Conservation (phyloP, 2,888 invertebrate species). For the Zhengitettix transpicula region DNA sequence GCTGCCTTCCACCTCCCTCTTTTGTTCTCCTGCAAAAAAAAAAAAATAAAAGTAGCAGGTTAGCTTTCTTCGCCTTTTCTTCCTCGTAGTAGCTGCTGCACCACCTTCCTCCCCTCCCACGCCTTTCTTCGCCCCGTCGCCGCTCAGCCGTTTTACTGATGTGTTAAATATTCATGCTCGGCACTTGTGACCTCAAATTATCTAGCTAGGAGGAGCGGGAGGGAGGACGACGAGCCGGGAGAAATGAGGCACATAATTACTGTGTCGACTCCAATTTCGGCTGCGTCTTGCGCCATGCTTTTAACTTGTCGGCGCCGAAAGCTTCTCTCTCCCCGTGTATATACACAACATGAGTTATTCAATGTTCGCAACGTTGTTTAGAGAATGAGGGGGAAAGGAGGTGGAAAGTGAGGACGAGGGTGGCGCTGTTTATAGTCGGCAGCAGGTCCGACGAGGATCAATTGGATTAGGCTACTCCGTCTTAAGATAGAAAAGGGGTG, state of each 20-base stretch:
- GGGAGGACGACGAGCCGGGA: slow-evolving; percentile 7
- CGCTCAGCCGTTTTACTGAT: slow-evolving; percentile 10
- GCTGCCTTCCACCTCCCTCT: too few relatives aligned
- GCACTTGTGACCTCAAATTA: slow-evolving; percentile 14
- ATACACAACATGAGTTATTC: slow-evolving; percentile 10
- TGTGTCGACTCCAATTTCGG: slow-evolving; percentile 12
- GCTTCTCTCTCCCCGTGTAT: background rate
- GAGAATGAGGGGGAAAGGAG: background rate
- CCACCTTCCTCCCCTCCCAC: too few relatives aligned
- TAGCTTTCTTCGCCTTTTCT: too few relatives aligned
- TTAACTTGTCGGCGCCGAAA: slow-evolving; percentile 2
- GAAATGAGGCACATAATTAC: slow-evolving; percentile 14
- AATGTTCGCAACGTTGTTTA: slow-evolving; percentile 5
- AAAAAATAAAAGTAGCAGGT: too few relatives aligned
- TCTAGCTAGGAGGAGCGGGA: slow-evolving; percentile 6
- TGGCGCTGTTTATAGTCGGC: background rate
- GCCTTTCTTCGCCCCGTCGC: background rate
- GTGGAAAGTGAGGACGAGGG: too few relatives aligned
- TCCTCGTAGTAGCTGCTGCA: too few relatives aligned
- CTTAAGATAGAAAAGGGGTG: too few relatives aligned
- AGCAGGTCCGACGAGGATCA: background rate
- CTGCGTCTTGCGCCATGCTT: slow-evolving; percentile 9
- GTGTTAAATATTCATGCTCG: slow-evolving; percentile 13
- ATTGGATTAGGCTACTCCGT: background rate
- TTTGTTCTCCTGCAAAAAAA: too few relatives aligned